Evolutionary conservation across 2,113 vertebrate species (phyloP).

Genomic region (western clawed frog (Xenopus tropicalis)): UCB_Xtro_10.0 CM004444.2:123339501-123340000

Average conservation of each 20-base stretch:
- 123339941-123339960: too few relatives aligned
- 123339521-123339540: slow-evolving; percentile 1
- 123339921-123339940: too few relatives aligned
- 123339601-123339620: not conserved
- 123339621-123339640: not conserved
- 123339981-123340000: too few relatives aligned
- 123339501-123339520: not conserved
- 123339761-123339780: not conserved
- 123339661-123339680: not conserved
- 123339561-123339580: not conserved
- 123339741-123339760: too few relatives aligned
- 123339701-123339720: not conserved
- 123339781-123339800: not conserved
- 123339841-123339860: not conserved
- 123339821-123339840: not conserved
- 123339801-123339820: not conserved
- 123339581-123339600: not conserved
- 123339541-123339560: not conserved
- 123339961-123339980: too few relatives aligned
- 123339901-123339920: too few relatives aligned
- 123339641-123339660: not conserved
- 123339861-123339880: too few relatives aligned
- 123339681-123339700: not conserved
- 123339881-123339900: too few relatives aligned
- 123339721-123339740: too few relatives aligned